phyloP scores from a whole-genome alignment of 2,797 vertebrate species.

The Siniperca scherzeri region DNA sequence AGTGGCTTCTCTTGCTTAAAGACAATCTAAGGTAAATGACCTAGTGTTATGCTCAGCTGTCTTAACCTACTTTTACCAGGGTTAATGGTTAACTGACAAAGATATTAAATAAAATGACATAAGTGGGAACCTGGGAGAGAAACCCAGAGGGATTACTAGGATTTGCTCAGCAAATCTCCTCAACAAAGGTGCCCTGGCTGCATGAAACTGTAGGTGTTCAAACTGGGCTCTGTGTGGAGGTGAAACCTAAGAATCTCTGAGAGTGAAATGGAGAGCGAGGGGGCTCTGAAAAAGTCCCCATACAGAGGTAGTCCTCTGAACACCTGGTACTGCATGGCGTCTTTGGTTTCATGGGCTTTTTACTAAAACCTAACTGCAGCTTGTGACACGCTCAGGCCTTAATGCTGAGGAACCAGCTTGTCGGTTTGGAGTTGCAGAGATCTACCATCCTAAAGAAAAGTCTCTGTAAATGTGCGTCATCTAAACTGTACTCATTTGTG shows the following conservation, averaged over 20 bases:
- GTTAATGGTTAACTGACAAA: conserved; percentile 70
- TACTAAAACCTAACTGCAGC: conserved; percentile 13
- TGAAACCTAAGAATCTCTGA: conserved; percentile 57
- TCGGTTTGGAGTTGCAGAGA: not conserved
- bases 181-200: conserved; percentile 75
- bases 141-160: conserved; percentile 77
- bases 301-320: conserved; percentile 29
- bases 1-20: conserved; percentile 27
- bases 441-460: not conserved
- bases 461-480: not conserved
- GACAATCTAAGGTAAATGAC: conserved; percentile 40
- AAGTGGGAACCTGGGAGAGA: conserved; percentile 69
- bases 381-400: not conserved
- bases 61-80: conserved; percentile 47
- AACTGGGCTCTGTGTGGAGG: conserved; percentile 44
- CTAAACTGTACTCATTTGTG: not conserved
- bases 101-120: conserved; percentile 72
- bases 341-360: conserved; percentile 51
- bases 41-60: conserved; percentile 22
- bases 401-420: not conserved
- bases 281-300: conserved; percentile 25
- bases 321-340: conserved; percentile 37
- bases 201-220: conserved; percentile 66
- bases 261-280: conserved; percentile 42
- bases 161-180: conserved; percentile 83